phyloP scores from a whole-genome alignment of 2,888 invertebrate genomes.

The Sisyra terminalis region DNA sequence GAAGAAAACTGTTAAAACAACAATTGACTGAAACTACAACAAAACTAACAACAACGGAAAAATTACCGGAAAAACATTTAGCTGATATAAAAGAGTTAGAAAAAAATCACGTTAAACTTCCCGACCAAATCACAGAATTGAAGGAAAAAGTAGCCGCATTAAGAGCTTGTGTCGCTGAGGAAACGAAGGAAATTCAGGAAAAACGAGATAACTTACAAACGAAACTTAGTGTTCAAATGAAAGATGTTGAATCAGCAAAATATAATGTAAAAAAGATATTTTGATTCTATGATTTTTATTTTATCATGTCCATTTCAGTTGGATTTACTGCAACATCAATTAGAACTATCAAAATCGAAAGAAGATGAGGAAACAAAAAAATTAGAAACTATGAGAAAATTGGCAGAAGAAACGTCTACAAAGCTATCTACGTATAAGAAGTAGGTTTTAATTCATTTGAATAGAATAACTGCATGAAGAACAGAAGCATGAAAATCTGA shows the following conservation, averaged over 20 bases:
- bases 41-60: constrained; percentile 47
- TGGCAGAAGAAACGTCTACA: constrained; percentile 21
- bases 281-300: neutral
- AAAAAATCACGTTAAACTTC: constrained; percentile 33
- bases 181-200: constrained; percentile 53
- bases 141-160: constrained; percentile 39
- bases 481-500: too few relatives aligned
- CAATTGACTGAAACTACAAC: constrained; percentile 44
- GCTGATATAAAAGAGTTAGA: constrained; percentile 46
- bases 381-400: constrained; percentile 31
- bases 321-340: constrained; percentile 55
- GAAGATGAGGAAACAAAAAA: constrained; percentile 48
- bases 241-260: constrained; percentile 53
- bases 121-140: constrained; percentile 34
- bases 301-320: constrained; percentile 15
- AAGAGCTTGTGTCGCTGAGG: constrained; percentile 43
- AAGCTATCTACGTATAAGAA: neutral
- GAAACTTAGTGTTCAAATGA: constrained; percentile 49
- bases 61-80: constrained; percentile 55
- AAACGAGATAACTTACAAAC: constrained; percentile 52
- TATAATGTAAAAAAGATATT: constrained; percentile 24
- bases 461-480: too few relatives aligned
- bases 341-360: constrained; percentile 56
- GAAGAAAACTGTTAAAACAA: constrained; percentile 56
- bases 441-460: constrained; percentile 9